These are phyloP conservation scores for Amiota communis DNA, from an alignment of 2,888 invertebrate genomes.

Conservation along the genomic window DNA sequence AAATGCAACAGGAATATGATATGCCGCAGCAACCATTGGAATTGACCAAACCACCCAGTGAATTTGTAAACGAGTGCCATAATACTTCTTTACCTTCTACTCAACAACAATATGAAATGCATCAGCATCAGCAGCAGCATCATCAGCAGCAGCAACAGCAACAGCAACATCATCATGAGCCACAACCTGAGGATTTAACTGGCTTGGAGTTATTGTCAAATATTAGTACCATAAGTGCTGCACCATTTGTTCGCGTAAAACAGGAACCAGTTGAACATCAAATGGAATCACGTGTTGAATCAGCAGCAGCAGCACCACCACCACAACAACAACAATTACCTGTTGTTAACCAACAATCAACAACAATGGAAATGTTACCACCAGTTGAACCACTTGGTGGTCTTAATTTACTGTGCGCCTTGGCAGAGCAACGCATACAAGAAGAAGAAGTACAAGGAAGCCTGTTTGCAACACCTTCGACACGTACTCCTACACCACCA, in stretches of 20 bases:
- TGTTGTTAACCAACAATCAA: not conserved
- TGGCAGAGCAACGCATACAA: slow-evolving; percentile 87
- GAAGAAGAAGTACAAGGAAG: slow-evolving; percentile 75
- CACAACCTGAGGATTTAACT: slow-evolving; percentile 79
- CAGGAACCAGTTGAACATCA: slow-evolving; percentile 65
- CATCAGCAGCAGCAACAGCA: slow-evolving; percentile 31
- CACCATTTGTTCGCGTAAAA: slow-evolving; percentile 72
- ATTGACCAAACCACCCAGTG: slow-evolving; percentile 58
- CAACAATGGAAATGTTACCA: slow-evolving; percentile 42
- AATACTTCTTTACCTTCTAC: slow-evolving; percentile 49
- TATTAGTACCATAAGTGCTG: slow-evolving; percentile 83
- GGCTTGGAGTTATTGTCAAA: slow-evolving; percentile 88
- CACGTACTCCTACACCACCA: slow-evolving; percentile 53
- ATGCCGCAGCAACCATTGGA: slow-evolving; percentile 59
- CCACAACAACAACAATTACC: slow-evolving; percentile 11
- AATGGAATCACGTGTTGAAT: slow-evolving; percentile 28
- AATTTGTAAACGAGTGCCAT: slow-evolving; percentile 54
- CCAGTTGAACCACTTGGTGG: slow-evolving; percentile 75
- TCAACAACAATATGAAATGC: slow-evolving; percentile 40
- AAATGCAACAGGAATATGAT: slow-evolving; percentile 42
- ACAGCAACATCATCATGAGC: slow-evolving; percentile 32
- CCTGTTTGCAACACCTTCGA: slow-evolving; percentile 54
- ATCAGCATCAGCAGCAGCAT: slow-evolving; percentile 33
- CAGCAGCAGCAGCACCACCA: not conserved
- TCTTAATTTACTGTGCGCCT: slow-evolving; percentile 84